A percentile compares a stretch with the other conserved stretches of the same genome.
phyloP scores from a whole-genome alignment of 2,888 invertebrate genomes.

The Liodrosophila aerea region DNA sequence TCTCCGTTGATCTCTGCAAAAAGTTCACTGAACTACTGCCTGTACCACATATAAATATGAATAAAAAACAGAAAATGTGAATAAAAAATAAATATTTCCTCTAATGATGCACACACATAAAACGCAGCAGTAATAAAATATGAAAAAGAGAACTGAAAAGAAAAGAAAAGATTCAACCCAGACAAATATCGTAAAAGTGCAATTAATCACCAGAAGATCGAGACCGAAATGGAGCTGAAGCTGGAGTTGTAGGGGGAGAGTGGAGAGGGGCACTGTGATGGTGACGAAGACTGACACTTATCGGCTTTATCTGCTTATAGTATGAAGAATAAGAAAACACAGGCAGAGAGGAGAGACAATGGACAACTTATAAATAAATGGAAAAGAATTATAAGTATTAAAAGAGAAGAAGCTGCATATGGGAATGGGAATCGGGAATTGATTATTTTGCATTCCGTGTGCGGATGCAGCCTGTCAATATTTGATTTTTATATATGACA shows the following conservation, averaged over 20 bases:
- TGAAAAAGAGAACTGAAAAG: constrained; percentile 13
- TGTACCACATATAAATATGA: background rate
- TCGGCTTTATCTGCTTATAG: constrained; percentile 69
- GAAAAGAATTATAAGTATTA: constrained; percentile 65
- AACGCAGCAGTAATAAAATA: constrained; percentile 50
- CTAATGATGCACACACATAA: constrained; percentile 50
- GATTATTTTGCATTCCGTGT: constrained; percentile 56
- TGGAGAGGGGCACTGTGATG: background rate
- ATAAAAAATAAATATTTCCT: constrained; percentile 37
- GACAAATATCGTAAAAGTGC: constrained; percentile 60
- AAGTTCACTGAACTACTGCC: constrained; percentile 64
- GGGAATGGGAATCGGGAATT: constrained; percentile 28
- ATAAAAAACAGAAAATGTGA: constrained; percentile 24
- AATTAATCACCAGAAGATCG: constrained; percentile 54
- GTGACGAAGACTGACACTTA: constrained; percentile 70
- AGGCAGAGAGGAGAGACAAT: constrained; percentile 11
- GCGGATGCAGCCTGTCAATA: constrained; percentile 69
- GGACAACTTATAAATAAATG: constrained; percentile 55
- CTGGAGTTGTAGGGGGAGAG: background rate
- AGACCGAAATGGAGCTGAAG: background rate
- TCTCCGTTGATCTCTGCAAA: constrained; percentile 24
- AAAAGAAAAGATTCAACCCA: constrained; percentile 20
- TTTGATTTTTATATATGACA: constrained; percentile 70
- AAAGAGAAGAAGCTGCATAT: constrained; percentile 38
- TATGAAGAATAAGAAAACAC: constrained; percentile 14